These are phyloP conservation scores for Oithona nana DNA, from an alignment of 2,888 invertebrate genomes.

Conservation along the genomic window DNA sequence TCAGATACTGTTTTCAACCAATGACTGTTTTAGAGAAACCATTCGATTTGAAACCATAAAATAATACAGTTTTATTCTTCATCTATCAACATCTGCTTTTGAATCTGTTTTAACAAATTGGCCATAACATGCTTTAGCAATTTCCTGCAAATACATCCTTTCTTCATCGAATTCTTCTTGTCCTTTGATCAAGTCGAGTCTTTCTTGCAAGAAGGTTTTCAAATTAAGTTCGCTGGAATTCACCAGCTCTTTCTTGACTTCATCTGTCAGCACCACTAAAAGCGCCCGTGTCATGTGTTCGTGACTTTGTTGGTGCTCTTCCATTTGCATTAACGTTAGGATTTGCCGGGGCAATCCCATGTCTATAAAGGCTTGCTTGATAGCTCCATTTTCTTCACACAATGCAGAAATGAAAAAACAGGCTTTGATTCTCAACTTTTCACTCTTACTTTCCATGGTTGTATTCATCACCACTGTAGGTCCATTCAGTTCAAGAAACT, in stretches of 20 bases:
- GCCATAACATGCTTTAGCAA: background rate
- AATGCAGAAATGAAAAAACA: background rate
- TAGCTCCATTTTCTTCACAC: background rate
- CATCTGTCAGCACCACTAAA: background rate
- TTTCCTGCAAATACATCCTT: background rate
- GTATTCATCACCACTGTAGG: background rate
- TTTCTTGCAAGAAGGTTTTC: background rate
- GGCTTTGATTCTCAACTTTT: background rate
- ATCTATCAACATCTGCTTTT: background rate
- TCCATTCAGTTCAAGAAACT: background rate
- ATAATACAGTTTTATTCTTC: no score
- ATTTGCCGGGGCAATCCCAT: background rate
- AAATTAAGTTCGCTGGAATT: background rate
- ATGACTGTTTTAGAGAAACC: constrained; percentile 4
- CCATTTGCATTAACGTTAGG: background rate
- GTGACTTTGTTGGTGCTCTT: background rate
- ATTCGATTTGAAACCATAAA: no score
- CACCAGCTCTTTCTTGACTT: background rate
- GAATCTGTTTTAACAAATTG: background rate
- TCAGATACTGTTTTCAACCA: background rate
- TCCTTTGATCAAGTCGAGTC: background rate
- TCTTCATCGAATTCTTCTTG: background rate
- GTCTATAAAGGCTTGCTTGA: background rate
- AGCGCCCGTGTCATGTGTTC: background rate
- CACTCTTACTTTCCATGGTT: background rate